phyloP scores from a whole-genome alignment of 2,888 invertebrate species.

The Uropetala carovei region DNA sequence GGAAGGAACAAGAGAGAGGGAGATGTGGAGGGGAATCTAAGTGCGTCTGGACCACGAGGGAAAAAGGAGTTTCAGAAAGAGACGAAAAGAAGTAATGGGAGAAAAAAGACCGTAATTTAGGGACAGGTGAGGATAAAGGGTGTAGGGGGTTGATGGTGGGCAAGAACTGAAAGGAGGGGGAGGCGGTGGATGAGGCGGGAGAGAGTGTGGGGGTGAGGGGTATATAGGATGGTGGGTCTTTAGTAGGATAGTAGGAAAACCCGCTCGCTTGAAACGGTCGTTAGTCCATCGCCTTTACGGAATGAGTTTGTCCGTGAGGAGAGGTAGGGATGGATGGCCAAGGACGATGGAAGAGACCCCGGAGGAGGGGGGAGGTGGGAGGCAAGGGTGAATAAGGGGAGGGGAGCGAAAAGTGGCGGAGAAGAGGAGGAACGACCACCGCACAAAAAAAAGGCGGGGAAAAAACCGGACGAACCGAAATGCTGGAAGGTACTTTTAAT shows the following conservation, averaged over 20 bases:
- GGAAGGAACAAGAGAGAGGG: too few relatives aligned
- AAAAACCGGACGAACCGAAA: background rate
- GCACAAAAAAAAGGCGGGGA: background rate
- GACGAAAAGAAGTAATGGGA: background rate
- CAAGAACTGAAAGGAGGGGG: background rate
- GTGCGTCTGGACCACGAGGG: background rate
- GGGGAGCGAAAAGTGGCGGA: background rate
- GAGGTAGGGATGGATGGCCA: slow-evolving; percentile 21
- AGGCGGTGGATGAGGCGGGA: background rate
- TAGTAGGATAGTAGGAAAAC: background rate
- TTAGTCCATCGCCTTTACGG: background rate
- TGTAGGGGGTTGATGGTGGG: background rate
- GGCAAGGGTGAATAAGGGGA: too few relatives aligned
- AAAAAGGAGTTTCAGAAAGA: background rate
- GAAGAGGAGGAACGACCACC: background rate
- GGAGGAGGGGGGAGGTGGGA: background rate
- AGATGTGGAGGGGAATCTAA: too few relatives aligned
- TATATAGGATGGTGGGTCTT: background rate
- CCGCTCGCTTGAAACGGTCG: background rate
- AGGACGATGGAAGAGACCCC: background rate
- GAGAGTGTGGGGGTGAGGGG: background rate
- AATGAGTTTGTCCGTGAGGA: background rate
- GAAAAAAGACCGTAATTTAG: slow-evolving; percentile 11
- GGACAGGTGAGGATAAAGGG: slow-evolving; percentile 27
- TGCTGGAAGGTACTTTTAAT: background rate